Percentiles rank a stretch among this genome's conserved stretches.
phyloP scores from a whole-genome alignment of 1,140 invertebrate genomes.

The Bombus impatiens region DNA sequence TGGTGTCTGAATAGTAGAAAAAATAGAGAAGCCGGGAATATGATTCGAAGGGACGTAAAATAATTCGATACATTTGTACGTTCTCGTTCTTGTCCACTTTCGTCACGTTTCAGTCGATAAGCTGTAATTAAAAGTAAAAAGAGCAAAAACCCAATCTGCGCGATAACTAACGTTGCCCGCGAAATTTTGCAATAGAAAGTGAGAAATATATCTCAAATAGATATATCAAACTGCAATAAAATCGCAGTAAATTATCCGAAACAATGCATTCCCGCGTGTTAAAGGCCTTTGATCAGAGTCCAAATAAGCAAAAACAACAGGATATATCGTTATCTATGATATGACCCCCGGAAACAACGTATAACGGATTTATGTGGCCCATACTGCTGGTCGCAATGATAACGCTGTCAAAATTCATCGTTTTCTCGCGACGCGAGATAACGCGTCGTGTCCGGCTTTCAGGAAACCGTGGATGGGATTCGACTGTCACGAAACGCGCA shows the following conservation, averaged over 20 bases:
- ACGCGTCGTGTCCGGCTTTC: not conserved
- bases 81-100: too few species aligned
- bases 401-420: conserved; percentile 35
- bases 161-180: too few species aligned
- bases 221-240: too few species aligned
- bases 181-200: too few species aligned
- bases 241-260: not conserved
- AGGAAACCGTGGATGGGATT: not conserved
- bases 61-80: too few species aligned
- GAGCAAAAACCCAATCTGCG: too few species aligned
- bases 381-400: not conserved
- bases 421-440: conserved; percentile 9
- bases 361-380: not conserved
- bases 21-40: too few species aligned
- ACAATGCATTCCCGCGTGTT: not conserved
- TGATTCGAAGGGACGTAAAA: too few species aligned
- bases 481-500: not conserved
- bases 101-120: too few species aligned
- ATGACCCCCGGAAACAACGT: not conserved
- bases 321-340: not conserved
- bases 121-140: too few species aligned
- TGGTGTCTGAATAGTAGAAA: too few species aligned
- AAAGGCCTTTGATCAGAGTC: not conserved
- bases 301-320: not conserved
- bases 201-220: too few species aligned